Evolutionary conservation across 2,113 vertebrate genomes (phyloP), one percentile per base, ranked within the genome.

Genomic region (Corythaeola cristata): DNA sequence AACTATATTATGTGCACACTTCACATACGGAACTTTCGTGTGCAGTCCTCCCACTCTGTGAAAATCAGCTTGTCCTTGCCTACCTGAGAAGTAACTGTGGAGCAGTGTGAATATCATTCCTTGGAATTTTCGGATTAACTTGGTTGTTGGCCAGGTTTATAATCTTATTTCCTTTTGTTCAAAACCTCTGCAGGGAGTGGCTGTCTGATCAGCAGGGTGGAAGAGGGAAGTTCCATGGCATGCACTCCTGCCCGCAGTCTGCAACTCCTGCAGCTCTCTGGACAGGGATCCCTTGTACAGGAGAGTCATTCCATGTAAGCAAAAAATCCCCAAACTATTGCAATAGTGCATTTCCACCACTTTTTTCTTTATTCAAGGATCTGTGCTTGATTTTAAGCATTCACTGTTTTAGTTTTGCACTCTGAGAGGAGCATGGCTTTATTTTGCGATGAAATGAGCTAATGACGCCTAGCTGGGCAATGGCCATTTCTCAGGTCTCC

Each of bases 201-300:
- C 88, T 96, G 45, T 68, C 59, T 20, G 0, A 19, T 82, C 72
- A 78, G 76, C 77, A 94, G 76, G 33, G 85, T 75, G 58, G 98
- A 99, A 91, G 98, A 98, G 76, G 97, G 88, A 63, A 92, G 88
- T 63, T 94, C 93, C 66, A 96, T 98, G 56, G 94, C 76, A 0
- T 96, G 98, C 35, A 99, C 99, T 12, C 99, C 99, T 39, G 98
- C 98, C 41, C 98, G 91, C 67, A 98, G 97, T 66, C 97, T 99
- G 82, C 98, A 95, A 1, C 97, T 99, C 69, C 98, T 99, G 88
- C 99, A 99, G 33, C 98, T 99, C 27, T 99, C 99, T 35, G 99
- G 99, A 60, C 99, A 99, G 94, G 97, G 96, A 44, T 97, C 98
- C 2, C 94, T 98, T 96, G 98, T 93, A 59, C 98, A 98, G 91